A percentile compares a stretch with the other conserved stretches of the same genome.
Evolutionary conservation across 1,140 invertebrate species (phyloP).

Genomic region (Neuroterus valhalla): DNA sequence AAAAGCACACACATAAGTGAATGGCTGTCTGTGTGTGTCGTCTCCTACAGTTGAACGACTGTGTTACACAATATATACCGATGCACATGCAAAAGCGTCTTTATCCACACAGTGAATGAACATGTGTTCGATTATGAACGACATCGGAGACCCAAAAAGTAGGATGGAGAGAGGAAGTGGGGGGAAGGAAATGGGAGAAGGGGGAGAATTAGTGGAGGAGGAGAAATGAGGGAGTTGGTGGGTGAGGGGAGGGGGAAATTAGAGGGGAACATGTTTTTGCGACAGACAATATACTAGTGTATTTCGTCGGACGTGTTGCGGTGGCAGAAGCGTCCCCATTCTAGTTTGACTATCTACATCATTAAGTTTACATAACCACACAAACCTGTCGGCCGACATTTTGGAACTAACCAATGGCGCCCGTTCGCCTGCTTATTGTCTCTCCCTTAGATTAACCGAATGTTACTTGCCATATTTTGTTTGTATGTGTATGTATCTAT

Average conservation of each 20-base stretch:
- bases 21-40: constrained; percentile 5
- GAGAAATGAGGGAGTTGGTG: constrained; percentile 33
- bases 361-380: constrained; percentile 73
- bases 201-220: constrained; percentile 12
- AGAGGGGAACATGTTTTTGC: constrained; percentile 58
- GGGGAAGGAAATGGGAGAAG: constrained; percentile 41
- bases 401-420: constrained; percentile 62
- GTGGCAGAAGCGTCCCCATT: constrained; percentile 66
- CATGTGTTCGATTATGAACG: constrained; percentile 42
- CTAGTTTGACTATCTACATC: constrained; percentile 70
- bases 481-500: background rate
- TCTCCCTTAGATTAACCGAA: constrained; percentile 34
- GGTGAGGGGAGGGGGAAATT: constrained; percentile 35
- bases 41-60: constrained; percentile 23
- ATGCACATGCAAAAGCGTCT: background rate
- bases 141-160: constrained; percentile 36
- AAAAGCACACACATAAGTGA: background rate
- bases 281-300: constrained; percentile 59
- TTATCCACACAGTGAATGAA: constrained; percentile 28
- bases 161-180: constrained; percentile 34
- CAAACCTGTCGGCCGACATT: constrained; percentile 70
- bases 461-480: background rate
- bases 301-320: constrained; percentile 67
- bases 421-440: constrained; percentile 41
- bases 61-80: background rate